Base-by-base conservation (phyloP, 2,797 vertebrate genomes). In the Naso thynnoides region DNA sequence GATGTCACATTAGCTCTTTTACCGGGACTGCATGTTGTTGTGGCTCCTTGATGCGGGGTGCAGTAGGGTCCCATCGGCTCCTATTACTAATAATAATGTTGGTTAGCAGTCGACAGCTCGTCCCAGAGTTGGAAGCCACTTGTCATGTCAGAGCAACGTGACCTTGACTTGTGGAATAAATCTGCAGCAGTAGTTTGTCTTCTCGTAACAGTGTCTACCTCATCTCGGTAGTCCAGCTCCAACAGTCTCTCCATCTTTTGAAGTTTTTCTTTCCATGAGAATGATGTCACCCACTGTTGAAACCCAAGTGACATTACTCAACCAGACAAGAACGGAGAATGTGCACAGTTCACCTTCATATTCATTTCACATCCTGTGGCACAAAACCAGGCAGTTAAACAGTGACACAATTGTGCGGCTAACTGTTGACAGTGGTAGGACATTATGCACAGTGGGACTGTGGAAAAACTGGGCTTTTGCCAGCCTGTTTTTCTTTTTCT, bases 251-350 rank as follows among this genome's bases (percentile, higher is more conserved):
- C 73, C 67, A 75, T 71, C 85, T 88, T 82, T 76, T 87, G 54
- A 86, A 89, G 56, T 82, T 88, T 81, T 85, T 86, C 74, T 73
- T 80, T 70, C 47, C 71, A 56, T n/a, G 66, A 83, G 84, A 90
- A 91, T 92, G 88, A 92, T 91, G 85, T 91, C 90, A 92, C 83
- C 86, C 70, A n/a, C 52, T 36, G 29, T 83, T 71, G 73, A 87
- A 88, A 86, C 81, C 86, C 85, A 86, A 87, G 78, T 91, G 85
- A 86, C 89, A 91, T 93, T 90, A 91, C 88, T 92, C 89, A 90
- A 87, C 27, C 74, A 61, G 88, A 87, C 83, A 85, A 81, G 86
- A 87, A 82, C 38, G 76, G 81, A 77, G 85, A 87, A 84, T 78
- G 86, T 86, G 75, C 79, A 75, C 82, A 65, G 83, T 88, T 92